These are phyloP conservation scores for Rhineura floridana DNA, from an alignment of 2,113 vertebrate genomes.

Conservation along the genomic window DNA sequence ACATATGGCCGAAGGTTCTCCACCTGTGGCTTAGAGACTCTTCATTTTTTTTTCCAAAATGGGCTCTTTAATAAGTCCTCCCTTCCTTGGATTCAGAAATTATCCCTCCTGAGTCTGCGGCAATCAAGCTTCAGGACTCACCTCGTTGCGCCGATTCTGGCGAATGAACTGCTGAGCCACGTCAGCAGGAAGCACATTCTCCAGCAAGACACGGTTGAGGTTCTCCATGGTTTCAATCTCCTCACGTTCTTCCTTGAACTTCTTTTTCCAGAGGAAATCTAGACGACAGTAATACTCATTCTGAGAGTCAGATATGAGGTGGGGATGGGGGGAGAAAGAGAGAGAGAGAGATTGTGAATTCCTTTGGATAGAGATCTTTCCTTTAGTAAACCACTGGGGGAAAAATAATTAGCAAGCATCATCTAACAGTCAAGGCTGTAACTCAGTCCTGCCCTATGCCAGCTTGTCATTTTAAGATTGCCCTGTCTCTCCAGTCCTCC, in stretches of 20 bases:
- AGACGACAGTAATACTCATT: conserved; percentile 87
- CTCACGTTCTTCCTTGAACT: conserved; percentile 82
- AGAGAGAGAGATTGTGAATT: not conserved
- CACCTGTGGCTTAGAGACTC: no score
- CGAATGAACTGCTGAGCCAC: conserved; percentile 87
- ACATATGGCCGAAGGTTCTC: no score
- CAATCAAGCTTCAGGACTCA: conserved; percentile 39
- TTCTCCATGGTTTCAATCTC: conserved; percentile 91
- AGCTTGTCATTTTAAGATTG: no score
- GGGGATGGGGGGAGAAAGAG: not conserved
- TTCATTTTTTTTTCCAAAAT: no score
- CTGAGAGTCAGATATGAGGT: conserved; percentile 72
- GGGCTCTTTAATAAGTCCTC: no score
- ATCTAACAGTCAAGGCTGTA: not conserved
- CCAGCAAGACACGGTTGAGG: conserved; percentile 86
- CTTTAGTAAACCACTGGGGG: not conserved
- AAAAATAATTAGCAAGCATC: no score
- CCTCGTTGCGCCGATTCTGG: conserved; percentile 85
- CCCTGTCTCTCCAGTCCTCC: no score
- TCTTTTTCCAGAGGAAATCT: conserved; percentile 87
- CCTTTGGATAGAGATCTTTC: not conserved
- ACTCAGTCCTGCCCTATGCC: no score
- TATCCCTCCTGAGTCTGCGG: not conserved
- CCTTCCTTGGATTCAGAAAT: not conserved
- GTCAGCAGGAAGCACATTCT: conserved; percentile 87